Evolutionary conservation across 1,140 invertebrate genomes (phyloP).

Genomic region (Brachionus sp.): DNA sequence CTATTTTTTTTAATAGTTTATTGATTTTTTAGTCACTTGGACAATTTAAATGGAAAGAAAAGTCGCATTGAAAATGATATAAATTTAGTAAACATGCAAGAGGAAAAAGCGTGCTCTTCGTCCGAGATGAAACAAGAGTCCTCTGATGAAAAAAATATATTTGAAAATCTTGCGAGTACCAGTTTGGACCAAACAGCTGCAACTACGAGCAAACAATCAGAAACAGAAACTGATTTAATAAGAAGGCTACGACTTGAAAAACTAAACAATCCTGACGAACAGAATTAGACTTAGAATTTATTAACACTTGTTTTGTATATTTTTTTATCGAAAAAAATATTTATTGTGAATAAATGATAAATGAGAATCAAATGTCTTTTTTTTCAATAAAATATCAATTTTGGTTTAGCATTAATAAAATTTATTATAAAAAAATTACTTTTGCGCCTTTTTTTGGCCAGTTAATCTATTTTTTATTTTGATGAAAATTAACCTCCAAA

Average conservation of each 20-base stretch:
- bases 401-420: background rate
- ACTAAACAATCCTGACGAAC: background rate
- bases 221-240: background rate
- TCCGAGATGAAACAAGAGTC: background rate
- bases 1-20: too few species aligned
- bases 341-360: conserved; percentile 5
- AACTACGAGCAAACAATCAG: background rate
- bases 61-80: background rate
- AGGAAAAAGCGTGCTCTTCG: background rate
- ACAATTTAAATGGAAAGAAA: background rate
- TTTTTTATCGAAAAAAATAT: background rate
- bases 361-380: background rate
- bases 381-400: background rate
- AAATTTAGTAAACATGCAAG: background rate
- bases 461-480: background rate
- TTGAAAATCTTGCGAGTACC: background rate
- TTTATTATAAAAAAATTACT: background rate
- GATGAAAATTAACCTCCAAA: too few species aligned
- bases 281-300: background rate
- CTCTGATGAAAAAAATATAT: background rate
- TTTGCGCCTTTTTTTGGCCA: background rate
- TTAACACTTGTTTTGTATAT: background rate
- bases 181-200: background rate
- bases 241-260: background rate
- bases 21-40: conserved; percentile 46